Conservation (phyloP, 2,113 vertebrate genomes). For the Globicephala melas region DNA sequence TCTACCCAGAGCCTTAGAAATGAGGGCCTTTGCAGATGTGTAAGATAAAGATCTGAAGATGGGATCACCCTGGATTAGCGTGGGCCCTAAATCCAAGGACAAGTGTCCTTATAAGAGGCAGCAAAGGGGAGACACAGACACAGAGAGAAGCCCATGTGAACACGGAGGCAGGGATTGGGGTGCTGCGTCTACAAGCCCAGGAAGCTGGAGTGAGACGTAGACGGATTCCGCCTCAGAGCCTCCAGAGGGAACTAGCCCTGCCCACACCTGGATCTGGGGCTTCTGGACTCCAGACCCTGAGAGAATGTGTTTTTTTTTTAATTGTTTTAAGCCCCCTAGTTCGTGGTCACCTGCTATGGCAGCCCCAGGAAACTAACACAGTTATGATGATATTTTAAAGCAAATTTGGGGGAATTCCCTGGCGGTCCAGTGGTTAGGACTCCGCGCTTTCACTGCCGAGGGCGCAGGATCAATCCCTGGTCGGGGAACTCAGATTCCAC, state of each 20-base stretch:
- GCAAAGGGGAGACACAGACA: background rate
- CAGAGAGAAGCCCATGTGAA: background rate
- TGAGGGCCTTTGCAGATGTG: accelerated
- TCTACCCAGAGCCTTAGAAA: background rate
- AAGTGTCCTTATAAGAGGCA: background rate
- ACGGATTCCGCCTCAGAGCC: accelerated
- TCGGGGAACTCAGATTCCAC: background rate
- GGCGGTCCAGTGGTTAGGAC: background rate
- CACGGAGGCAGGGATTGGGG: background rate
- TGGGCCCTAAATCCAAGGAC: background rate
- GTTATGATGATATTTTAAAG: background rate
- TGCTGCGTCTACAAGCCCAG: background rate
- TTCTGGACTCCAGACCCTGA: background rate
- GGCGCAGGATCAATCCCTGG: background rate
- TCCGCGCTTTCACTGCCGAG: background rate
- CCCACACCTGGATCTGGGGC: background rate
- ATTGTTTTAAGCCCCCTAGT: background rate
- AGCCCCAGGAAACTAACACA: background rate
- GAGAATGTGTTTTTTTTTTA: too few species aligned
- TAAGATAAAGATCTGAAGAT: background rate
- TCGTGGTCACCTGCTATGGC: accelerated
- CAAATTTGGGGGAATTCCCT: background rate
- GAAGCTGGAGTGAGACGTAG: accelerated
- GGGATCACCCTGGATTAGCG: background rate
- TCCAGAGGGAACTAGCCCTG: background rate